Evolutionary conservation across 2,888 invertebrate genomes (phyloP), one percentile per base, ranked within the genome.

Genomic region (Nipponacmea schrenckii): DNA sequence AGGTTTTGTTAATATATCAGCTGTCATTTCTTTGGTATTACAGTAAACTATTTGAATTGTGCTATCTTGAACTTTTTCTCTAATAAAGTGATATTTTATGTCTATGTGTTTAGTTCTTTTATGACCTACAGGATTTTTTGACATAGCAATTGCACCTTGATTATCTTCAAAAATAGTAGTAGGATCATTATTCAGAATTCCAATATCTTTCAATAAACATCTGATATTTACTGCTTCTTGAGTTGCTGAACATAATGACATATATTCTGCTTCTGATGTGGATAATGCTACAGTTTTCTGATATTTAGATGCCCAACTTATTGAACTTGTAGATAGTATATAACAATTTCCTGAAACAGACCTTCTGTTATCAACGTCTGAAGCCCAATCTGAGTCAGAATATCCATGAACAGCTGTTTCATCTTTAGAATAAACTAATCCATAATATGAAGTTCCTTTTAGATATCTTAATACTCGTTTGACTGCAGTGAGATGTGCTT

Each of bases 201-300:
- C 17, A 17, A 68, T 10, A 5, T 50, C 50, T n/a, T 15, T 46
- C 1, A 67, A 50, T n/a, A 68, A 27, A 2, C n/a, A 20, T 17
- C 14, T 56, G 1, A 68, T 12, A 20, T 12, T 50, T 1, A 77
- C 15, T 8, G 65, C 50, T 67, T 79, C 79, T 68, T 79, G 72
- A 14, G 75, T 69, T 20, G 77, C 74, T 24, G 67, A 62, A 44
- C 70, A 68, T 24, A 73, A 46, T 44, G 78, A 75, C 71, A 77
- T 76, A 56, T 78, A 80, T 64, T 80, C 80, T 17, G 79, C 75
- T 71, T 80, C 80, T 31, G 69, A 69, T 17, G 80, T 69, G 15
- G 75, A 74, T 0, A 72, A 64, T 1, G 77, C 76, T 10, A 77
- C 75, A 12, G 71, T 74, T 7, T 67, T 44, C 26, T 80, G 75